Percentiles rank a stretch among this genome's conserved stretches.
phyloP scores from a whole-genome alignment of 2,113 vertebrate species.

The Pimephales promelas region DNA sequence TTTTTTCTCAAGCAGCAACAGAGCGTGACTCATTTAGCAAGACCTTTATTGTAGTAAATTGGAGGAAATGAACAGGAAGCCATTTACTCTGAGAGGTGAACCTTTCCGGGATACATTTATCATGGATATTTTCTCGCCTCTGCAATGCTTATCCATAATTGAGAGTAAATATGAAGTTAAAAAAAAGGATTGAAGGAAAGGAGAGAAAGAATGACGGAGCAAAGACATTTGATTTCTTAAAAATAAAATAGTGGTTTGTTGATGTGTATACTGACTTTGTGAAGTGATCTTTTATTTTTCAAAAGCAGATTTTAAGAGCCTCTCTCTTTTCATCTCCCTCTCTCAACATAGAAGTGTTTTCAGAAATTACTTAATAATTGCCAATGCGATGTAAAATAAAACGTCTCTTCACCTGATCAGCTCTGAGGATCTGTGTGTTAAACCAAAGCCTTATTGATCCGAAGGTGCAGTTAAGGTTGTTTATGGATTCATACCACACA shows the following conservation, averaged over 20 bases:
- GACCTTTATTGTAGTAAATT: not conserved
- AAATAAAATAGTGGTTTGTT: not conserved
- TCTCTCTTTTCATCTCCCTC: not conserved
- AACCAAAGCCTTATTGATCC: not conserved
- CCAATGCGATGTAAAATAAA: not conserved
- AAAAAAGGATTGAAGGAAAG: not conserved
- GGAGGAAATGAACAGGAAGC: slow-evolving; percentile 21
- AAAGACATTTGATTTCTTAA: not conserved
- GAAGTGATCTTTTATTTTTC: not conserved
- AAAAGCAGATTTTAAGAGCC: not conserved
- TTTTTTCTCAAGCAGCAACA: not conserved
- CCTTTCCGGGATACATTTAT: not conserved
- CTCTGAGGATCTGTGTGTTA: not conserved
- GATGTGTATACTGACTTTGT: not conserved
- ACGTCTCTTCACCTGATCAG: not conserved
- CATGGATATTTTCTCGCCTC: not conserved
- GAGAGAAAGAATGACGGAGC: not conserved
- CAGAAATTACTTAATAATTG: not conserved
- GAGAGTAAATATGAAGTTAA: not conserved
- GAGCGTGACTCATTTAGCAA: slow-evolving; percentile 5
- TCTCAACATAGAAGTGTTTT: not conserved
- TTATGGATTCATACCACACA: slow-evolving; percentile 7
- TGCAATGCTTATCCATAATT: not conserved
- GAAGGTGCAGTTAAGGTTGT: not conserved
- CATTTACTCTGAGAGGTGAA: not conserved